phyloP scores from a whole-genome alignment of 2,888 invertebrate genomes.

The Pyrrhia umbra region DNA sequence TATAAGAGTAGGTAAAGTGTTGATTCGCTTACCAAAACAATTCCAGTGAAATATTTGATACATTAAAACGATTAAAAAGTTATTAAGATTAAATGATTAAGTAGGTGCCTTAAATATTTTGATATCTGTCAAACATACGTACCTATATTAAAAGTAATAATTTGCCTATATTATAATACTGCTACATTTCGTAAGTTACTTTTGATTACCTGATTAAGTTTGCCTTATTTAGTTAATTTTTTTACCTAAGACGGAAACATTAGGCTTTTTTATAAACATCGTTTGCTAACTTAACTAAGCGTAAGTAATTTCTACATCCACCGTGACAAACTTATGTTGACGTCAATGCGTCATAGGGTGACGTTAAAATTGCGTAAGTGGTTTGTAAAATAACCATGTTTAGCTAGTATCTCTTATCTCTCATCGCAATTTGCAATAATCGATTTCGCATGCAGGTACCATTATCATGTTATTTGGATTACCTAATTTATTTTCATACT shows the following conservation, averaged over 20 bases:
- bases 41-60: conserved; percentile 19
- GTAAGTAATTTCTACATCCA: conserved; percentile 44
- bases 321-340: conserved; percentile 40
- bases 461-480: conserved; percentile 24
- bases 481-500: conserved; percentile 12
- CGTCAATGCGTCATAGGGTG: conserved; percentile 43
- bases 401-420: conserved; percentile 34
- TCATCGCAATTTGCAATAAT: conserved; percentile 30
- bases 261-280: conserved; percentile 14
- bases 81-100: conserved; percentile 27
- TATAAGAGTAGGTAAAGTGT: conserved; percentile 17
- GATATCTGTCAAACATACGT: no score
- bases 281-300: conserved; percentile 30
- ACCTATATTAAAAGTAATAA: no score
- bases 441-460: conserved; percentile 41
- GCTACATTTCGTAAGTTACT: no score
- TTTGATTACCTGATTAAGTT: no score
- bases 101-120: background rate
- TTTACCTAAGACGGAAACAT: background rate
- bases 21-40: conserved; percentile 31
- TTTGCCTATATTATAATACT: no score
- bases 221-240: no score
- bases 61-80: conserved; percentile 23
- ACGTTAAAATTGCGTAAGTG: conserved; percentile 43
- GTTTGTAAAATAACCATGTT: conserved; percentile 36